Evolutionary conservation across 2,888 invertebrate species (phyloP).

Genomic region (Adelognathus sp.): DNA sequence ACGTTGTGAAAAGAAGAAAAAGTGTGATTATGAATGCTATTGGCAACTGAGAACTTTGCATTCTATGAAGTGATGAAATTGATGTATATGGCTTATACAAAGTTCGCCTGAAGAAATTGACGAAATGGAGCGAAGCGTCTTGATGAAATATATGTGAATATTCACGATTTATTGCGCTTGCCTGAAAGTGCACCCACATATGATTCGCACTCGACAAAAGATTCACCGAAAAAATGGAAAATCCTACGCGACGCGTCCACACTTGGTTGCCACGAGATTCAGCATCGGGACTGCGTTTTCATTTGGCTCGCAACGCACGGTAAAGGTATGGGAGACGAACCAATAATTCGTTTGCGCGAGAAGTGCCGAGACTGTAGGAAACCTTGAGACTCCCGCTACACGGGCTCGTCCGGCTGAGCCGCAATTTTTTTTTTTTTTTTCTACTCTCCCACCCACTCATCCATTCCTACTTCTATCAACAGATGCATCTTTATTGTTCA

Average conservation of each 20-base stretch:
- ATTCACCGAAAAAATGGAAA: background rate
- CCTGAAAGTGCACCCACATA: background rate
- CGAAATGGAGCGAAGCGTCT: too few relatives aligned
- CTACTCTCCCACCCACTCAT: too few relatives aligned
- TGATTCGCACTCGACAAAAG: background rate
- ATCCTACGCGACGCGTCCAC: background rate
- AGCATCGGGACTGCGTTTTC: background rate
- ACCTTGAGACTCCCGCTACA: constrained; percentile 18
- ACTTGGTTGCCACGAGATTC: background rate
- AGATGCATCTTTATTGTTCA: constrained; percentile 1
- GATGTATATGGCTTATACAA: too few relatives aligned
- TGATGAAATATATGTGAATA: too few relatives aligned
- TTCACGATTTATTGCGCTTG: background rate
- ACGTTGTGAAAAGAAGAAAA: too few relatives aligned
- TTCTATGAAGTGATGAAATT: too few relatives aligned
- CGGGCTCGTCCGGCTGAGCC: background rate
- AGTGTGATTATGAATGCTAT: too few relatives aligned
- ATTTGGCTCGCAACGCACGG: background rate
- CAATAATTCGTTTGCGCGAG: constrained; percentile 5
- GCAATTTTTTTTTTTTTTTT: background rate
- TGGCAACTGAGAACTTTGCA: too few relatives aligned
- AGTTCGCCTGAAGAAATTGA: too few relatives aligned
- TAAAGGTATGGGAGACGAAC: constrained; percentile 3
- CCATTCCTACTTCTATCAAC: constrained; percentile 4
- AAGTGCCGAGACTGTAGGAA: background rate